Evolutionary conservation across 2,113 vertebrate genomes (phyloP), one percentile per base, ranked within the genome.

Genomic region (Saccopteryx leptura): DNA sequence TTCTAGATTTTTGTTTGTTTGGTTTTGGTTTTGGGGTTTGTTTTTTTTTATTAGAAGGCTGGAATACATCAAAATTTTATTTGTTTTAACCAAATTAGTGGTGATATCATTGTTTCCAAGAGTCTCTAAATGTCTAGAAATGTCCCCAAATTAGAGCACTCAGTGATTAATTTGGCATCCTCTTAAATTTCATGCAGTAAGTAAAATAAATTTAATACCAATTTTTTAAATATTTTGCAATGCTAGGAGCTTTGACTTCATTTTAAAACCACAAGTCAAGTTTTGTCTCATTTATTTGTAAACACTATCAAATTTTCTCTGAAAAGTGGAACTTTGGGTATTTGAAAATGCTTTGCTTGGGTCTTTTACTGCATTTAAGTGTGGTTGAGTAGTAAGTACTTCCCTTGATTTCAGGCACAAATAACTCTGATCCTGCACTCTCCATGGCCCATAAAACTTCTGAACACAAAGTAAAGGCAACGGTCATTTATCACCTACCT

Each of bases 401-500:
- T 52, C 24, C 61, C 78, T 90, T 89, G 50, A 7, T 60, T 95
- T 96, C 58, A n/a, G 83, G 18, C 39, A 60, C 28, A 87, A 93
- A 69, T 82, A 96, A 33, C 86, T 97, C 76, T 87, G 95, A 56
- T 76, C 91, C 95, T 97, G 84, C 82, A 95, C 39, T 95, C 94
- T 92, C 90, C 61, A 33, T 81, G 88, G 69, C 71, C 68, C 86
- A 79, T 90, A 96, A 97, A 96, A 93, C 71, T 97, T 81, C 54
- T 60, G n/a, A 88, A 95, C 39, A 90, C 88, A 88, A 95, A 95
- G 79, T 82, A 95, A 14, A 97, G 88, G 69, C 80, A 96, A 88
- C 1, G 5, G 86, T 83, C 89, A 95, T 97, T 96, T 87, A 97
- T 97, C 96, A 97, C 63, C 78, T 81, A 97, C 89, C 50, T 90